Conservation (phyloP, 2,888 invertebrate genomes). For the Argyresthia goedartella region DNA sequence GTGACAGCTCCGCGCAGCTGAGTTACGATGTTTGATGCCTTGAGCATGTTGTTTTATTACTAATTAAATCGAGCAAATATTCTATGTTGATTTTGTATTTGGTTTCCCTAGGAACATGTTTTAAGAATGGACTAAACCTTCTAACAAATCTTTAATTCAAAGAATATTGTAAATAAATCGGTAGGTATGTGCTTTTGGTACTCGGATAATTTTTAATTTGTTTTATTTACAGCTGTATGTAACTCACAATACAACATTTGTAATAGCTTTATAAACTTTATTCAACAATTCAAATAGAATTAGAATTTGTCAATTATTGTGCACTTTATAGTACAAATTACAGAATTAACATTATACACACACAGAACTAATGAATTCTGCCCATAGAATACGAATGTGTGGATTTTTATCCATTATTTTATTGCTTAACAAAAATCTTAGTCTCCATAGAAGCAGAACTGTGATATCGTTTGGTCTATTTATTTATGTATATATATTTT, state of each 20-base stretch:
- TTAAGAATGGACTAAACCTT: not conserved
- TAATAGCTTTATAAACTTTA: not conserved
- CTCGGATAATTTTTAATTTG: not conserved
- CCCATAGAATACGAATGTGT: not conserved
- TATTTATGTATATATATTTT: too few species aligned
- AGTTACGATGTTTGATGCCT: not conserved
- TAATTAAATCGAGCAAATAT: slow-evolving; percentile 3
- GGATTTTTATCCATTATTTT: not conserved
- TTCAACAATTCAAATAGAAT: not conserved
- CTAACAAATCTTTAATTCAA: slow-evolving; percentile 4
- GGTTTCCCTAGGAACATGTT: not conserved
- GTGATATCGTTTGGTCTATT: slow-evolving; percentile 38
- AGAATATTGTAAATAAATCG: not conserved
- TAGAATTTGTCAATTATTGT: slow-evolving; percentile 29
- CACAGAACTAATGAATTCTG: not conserved
- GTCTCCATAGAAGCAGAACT: slow-evolving; percentile 30
- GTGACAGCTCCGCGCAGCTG: not conserved
- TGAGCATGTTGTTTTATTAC: slow-evolving; percentile 2
- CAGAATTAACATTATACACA: slow-evolving; percentile 33
- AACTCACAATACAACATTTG: not conserved
- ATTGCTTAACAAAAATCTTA: not conserved
- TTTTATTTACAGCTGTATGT: not conserved
- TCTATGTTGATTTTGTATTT: not conserved
- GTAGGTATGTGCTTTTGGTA: not conserved
- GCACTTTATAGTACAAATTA: slow-evolving; percentile 61